Conservation (phyloP, 2,888 invertebrate genomes). For the Cremastinae sp. region DNA sequence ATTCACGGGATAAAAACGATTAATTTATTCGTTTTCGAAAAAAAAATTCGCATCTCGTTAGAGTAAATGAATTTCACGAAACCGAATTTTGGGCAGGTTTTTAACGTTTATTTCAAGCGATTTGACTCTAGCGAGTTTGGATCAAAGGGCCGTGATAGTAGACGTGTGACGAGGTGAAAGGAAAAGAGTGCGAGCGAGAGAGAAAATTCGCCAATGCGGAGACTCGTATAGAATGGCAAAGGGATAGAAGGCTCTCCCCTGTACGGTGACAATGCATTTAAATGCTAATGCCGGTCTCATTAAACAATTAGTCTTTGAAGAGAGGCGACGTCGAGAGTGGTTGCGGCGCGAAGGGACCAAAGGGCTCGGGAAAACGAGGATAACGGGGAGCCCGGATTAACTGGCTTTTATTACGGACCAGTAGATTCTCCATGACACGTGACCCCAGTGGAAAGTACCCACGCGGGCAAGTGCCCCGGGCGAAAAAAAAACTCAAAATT, state of each 20-base stretch:
- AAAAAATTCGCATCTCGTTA: no score
- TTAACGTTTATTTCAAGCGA: slow-evolving; percentile 20
- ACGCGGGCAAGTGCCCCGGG: neutral
- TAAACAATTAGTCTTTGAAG: slow-evolving; percentile 78
- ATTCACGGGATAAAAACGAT: no score
- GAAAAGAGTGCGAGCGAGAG: slow-evolving; percentile 3
- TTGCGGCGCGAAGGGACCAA: slow-evolving; percentile 56
- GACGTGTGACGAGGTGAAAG: slow-evolving; percentile 39
- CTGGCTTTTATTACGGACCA: slow-evolving; percentile 75
- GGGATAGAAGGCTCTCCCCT: slow-evolving; percentile 59
- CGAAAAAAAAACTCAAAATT: neutral
- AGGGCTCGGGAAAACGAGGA: slow-evolving; percentile 44
- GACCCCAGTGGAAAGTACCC: slow-evolving; percentile 60
- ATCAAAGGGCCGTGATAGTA: slow-evolving; percentile 60
- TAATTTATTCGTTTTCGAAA: no score
- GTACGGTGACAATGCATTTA: slow-evolving; percentile 71
- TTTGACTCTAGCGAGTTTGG: slow-evolving; percentile 28
- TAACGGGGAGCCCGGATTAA: slow-evolving; percentile 68
- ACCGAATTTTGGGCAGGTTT: neutral
- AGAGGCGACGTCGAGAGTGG: slow-evolving; percentile 63
- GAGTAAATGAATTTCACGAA: neutral
- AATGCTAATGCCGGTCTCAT: slow-evolving; percentile 77
- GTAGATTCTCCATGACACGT: slow-evolving; percentile 74
- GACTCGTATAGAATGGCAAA: slow-evolving; percentile 52
- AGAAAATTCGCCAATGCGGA: slow-evolving; percentile 41